Evolutionary conservation across 2,888 invertebrate species (phyloP).

Genomic region (Physocephala rufipes): DNA sequence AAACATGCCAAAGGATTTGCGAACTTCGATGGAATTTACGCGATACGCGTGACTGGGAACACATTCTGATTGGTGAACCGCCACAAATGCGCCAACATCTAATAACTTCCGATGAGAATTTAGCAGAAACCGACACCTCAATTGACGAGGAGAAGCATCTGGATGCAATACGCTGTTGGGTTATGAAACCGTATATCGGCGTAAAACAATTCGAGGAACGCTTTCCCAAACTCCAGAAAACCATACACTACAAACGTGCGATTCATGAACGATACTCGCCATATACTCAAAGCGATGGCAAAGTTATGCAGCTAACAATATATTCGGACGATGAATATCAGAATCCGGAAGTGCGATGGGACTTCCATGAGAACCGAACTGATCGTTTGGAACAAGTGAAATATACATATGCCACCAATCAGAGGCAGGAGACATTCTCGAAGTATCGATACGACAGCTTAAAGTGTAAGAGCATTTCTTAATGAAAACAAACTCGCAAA

Average conservation of each 20-base stretch:
- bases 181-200: conserved; percentile 72
- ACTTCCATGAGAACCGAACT: conserved; percentile 73
- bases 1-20: conserved; percentile 67
- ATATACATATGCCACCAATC: conserved; percentile 68
- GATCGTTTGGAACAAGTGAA: conserved; percentile 72
- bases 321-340: conserved; percentile 55
- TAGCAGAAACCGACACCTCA: conserved; percentile 64
- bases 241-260: conserved; percentile 76
- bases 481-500: too few relatives aligned
- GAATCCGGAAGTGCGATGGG: conserved; percentile 67
- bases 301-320: conserved; percentile 54
- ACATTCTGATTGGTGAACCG: conserved; percentile 77
- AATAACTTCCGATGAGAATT: conserved; percentile 67
- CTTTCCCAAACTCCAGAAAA: conserved; percentile 78
- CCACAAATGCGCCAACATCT: conserved; percentile 62
- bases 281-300: conserved; percentile 78
- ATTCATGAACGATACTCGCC: conserved; percentile 81
- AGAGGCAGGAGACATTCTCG: conserved; percentile 71
- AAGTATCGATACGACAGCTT: conserved; percentile 77
- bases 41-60: conserved; percentile 75
- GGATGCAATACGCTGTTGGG: conserved; percentile 81
- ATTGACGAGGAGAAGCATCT: conserved; percentile 74
- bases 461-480: conserved; percentile 71
- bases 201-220: conserved; percentile 72
- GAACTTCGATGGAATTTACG: conserved; percentile 72